A percentile compares a stretch with the other conserved stretches of the same genome.
phyloP scores from a whole-genome alignment of 2,888 invertebrate species.

The Aspidapion aeneum region DNA sequence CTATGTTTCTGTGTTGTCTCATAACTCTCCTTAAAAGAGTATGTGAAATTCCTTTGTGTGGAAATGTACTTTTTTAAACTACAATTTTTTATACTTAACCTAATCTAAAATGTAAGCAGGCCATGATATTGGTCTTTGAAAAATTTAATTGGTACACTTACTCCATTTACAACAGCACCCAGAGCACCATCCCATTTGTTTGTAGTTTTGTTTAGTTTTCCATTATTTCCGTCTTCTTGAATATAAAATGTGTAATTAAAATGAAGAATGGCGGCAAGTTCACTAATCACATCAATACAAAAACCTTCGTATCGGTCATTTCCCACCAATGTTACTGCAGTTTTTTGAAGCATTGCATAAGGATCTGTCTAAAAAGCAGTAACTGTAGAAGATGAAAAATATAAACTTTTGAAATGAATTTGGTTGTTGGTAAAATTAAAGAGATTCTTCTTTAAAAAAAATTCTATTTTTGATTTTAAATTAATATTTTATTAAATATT shows the following conservation, averaged over 20 bases:
- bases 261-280: slow-evolving; percentile 70
- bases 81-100: too few relatives aligned
- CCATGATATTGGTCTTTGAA: too few relatives aligned
- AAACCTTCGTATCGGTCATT: slow-evolving; percentile 87
- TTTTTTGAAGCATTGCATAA: slow-evolving; percentile 82
- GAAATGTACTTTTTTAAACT: too few relatives aligned
- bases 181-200: slow-evolving; percentile 75
- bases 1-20: too few relatives aligned
- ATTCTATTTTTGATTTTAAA: too few relatives aligned
- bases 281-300: slow-evolving; percentile 81
- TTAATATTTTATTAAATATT: not conserved
- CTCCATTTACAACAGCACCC: slow-evolving; percentile 65
- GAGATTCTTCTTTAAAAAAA: too few relatives aligned
- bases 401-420: not conserved
- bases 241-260: slow-evolving; percentile 81
- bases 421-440: too few relatives aligned
- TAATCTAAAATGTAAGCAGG: too few relatives aligned
- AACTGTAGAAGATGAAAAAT: slow-evolving; percentile 6
- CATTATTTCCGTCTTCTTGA: slow-evolving; percentile 74
- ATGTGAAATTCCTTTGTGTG: too few relatives aligned
- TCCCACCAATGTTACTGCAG: slow-evolving; percentile 60
- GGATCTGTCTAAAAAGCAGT: slow-evolving; percentile 63
- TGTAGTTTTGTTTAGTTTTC: slow-evolving; percentile 58
- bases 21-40: too few relatives aligned
- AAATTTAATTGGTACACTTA: too few relatives aligned